Evolutionary conservation across 1,140 invertebrate genomes (phyloP), one percentile per base, ranked within the genome.

Genomic region (Chymomyza costata): DNA sequence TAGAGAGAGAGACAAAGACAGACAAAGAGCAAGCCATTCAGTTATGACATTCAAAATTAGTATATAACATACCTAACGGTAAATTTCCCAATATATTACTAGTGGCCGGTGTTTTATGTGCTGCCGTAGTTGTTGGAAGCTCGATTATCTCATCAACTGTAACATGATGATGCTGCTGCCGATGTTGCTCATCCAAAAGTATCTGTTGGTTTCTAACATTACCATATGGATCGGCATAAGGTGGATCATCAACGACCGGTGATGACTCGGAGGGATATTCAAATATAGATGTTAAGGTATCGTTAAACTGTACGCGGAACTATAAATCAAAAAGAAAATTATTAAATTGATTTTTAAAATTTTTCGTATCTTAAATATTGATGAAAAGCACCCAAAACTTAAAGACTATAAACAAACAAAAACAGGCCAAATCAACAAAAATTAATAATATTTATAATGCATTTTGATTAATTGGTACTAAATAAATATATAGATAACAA

Each of bases 221-320:
- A 8, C 56, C 48, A 14, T 82, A 74, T 7, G 74, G 76, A 63
- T 73, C 63, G 34, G 63, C 70, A 43, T 76, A 71, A 37, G 60
- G 68, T 40, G 69, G 64, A 43, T 92, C 91, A 59, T 91, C 91
- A 73, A 91, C 88, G 43, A 93, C 85, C 52, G 82, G 57, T 35
- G 93, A 95, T 34, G 90, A 89, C 86, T 95, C 94, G 53, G 93
- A 94, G 32, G 94, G 94, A 84, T 96, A 96, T 86, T 95, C 93
- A 86, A 93, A 95, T 28, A 93, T 93, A 46, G 90, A 90, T 39
- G 93, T 94, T 17, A 92, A 90, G 28, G 89, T 90, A 81, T 95
- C 94, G 80, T 95, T 92, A 86, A 96, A 95, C 59, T 93, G 91
- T 76, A 96, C 93, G 83, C 91, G 93, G 81, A 94, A 87, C 93